Evolutionary conservation across 2,113 vertebrate genomes (phyloP).

Genomic region (Thymallus thymallus): DNA sequence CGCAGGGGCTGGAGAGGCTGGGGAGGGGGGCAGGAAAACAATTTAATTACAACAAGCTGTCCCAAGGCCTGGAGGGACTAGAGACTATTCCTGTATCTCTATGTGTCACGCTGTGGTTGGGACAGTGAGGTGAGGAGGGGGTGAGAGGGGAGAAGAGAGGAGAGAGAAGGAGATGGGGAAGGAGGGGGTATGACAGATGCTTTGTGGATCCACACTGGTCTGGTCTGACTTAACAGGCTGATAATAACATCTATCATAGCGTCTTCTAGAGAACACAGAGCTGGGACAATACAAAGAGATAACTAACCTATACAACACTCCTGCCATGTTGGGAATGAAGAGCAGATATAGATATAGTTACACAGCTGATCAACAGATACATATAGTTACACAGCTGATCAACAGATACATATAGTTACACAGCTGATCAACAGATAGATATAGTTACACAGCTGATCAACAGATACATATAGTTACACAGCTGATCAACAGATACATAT

Average conservation of each 20-base stretch:
- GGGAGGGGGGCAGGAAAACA: constrained; percentile 62
- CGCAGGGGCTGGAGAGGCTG: too few relatives aligned
- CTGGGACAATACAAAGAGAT: not conserved
- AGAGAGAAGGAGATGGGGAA: not conserved
- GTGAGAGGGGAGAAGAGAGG: too few relatives aligned
- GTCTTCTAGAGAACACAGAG: not conserved
- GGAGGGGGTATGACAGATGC: constrained; percentile 45
- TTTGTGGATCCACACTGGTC: constrained; percentile 42
- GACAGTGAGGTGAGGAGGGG: not conserved
- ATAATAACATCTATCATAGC: constrained; percentile 1
- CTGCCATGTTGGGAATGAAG: too few relatives aligned
- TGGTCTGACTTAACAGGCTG: constrained; percentile 36
- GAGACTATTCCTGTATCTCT: constrained; percentile 59
- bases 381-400: constrained; percentile 37
- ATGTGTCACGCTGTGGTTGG: constrained; percentile 50
- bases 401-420: constrained; percentile 48
- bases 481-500: too few relatives aligned
- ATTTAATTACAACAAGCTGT: constrained; percentile 77
- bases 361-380: constrained; percentile 25
- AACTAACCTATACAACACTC: not conserved
- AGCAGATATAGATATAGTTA: not conserved
- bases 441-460: too few relatives aligned
- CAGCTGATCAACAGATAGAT: too few relatives aligned
- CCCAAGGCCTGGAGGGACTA: constrained; percentile 65
- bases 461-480: too few relatives aligned